Percentiles rank a stretch among this genome's conserved stretches.
phyloP scores from a whole-genome alignment of 1,140 invertebrate species.

The Calycopis cecrops region DNA sequence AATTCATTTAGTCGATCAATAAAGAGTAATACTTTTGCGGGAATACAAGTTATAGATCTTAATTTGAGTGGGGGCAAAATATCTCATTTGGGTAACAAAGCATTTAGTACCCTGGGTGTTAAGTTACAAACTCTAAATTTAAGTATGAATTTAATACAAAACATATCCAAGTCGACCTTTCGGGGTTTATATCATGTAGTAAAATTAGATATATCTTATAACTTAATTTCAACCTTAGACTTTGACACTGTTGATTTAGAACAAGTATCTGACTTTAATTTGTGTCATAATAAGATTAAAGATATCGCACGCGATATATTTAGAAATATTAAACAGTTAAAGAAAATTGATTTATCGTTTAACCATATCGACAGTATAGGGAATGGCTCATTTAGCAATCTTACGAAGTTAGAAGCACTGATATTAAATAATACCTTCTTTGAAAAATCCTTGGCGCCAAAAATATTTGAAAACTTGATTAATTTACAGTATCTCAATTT shows the following conservation, averaged over 20 bases:
- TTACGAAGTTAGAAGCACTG: not conserved
- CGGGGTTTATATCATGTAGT: not conserved
- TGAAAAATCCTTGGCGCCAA: not conserved
- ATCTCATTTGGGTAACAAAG: not conserved
- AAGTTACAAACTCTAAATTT: not conserved
- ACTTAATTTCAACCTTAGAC: not conserved
- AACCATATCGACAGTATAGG: not conserved
- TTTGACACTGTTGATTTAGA: not conserved
- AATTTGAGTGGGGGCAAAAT: not conserved
- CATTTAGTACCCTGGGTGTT: not conserved
- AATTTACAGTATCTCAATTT: not conserved
- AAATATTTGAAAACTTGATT: not conserved
- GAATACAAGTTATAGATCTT: not conserved
- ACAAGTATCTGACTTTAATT: not conserved
- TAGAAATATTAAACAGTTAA: not conserved
- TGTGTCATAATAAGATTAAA: not conserved
- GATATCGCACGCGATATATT: not conserved
- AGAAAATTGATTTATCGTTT: not conserved
- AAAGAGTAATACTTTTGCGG: not conserved
- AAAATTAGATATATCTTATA: not conserved
- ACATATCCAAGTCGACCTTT: not conserved
- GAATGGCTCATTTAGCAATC: not conserved
- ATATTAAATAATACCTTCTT: not conserved
- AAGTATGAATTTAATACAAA: not conserved
- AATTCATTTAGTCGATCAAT: not conserved